Evolutionary conservation across 2,797 vertebrate genomes (phyloP).

Genomic region (Cheirogaleus major): DNA sequence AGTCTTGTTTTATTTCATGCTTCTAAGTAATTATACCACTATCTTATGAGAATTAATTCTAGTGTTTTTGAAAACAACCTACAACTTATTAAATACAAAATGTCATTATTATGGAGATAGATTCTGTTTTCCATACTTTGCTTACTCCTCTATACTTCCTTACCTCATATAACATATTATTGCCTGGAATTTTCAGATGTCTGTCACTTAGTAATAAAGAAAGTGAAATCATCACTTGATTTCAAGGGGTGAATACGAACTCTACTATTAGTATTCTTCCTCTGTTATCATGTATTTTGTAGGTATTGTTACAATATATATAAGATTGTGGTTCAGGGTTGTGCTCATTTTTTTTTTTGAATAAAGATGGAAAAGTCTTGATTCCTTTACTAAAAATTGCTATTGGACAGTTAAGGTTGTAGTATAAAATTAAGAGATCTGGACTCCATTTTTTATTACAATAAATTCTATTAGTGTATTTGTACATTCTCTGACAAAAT

Average conservation of each 20-base stretch:
- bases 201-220: background rate
- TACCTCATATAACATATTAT: background rate
- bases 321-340: background rate
- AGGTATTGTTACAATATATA: background rate
- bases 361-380: background rate
- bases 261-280: background rate
- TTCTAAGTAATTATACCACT: background rate
- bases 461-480: background rate
- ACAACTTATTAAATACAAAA: background rate
- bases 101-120: background rate
- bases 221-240: background rate
- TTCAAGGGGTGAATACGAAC: background rate
- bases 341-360: background rate
- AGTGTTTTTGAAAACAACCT: background rate
- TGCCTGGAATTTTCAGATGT: background rate
- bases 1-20: background rate
- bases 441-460: background rate
- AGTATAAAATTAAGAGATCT: background rate
- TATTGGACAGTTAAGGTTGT: background rate
- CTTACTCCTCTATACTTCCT: background rate
- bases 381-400: background rate
- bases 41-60: background rate
- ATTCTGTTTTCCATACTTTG: background rate
- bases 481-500: background rate
- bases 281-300: background rate